Percentiles rank a stretch among this genome's conserved stretches.
phyloP scores from a whole-genome alignment of 64 coral and sea anemone genomes.

The Cladopsammia gracilis region DNA sequence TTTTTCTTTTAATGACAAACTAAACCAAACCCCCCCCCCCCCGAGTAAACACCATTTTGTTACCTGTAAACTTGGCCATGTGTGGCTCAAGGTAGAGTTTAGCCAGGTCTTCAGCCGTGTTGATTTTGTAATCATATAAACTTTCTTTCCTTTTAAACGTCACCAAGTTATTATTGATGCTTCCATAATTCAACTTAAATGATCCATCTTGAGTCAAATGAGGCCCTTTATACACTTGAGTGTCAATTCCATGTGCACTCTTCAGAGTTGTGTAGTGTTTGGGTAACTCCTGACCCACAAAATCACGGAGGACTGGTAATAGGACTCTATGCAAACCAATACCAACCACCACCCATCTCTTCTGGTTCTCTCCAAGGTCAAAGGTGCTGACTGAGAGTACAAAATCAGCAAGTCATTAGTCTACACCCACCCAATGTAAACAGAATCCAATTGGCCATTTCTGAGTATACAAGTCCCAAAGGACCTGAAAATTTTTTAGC shows the following conservation, averaged over 20 bases:
- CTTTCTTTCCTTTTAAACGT: constrained; percentile 22
- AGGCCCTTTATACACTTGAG: background rate
- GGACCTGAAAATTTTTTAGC: no score
- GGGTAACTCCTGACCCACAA: constrained; percentile 7
- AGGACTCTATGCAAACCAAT: constrained; percentile 36
- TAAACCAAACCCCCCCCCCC: no score
- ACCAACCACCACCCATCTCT: background rate
- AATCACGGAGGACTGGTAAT: constrained; percentile 20
- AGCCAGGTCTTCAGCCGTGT: constrained; percentile 34
- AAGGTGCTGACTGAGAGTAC: no score
- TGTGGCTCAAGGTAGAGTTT: constrained; percentile 60
- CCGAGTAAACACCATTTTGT: background rate
- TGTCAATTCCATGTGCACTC: background rate
- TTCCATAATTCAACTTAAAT: constrained; percentile 66
- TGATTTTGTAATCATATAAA: constrained; percentile 44
- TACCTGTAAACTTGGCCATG: constrained; percentile 68
- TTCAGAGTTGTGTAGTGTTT: constrained; percentile 35
- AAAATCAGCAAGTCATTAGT: no score
- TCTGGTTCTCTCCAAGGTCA: no score
- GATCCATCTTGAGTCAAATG: constrained; percentile 34
- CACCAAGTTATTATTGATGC: constrained; percentile 73
- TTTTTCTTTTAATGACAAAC: no score
- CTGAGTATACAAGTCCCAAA: no score
- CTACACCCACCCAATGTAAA: no score
- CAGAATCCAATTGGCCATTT: no score